Conservation (phyloP, 1,140 invertebrate genomes). For the Pygmarrhopalites habei region DNA sequence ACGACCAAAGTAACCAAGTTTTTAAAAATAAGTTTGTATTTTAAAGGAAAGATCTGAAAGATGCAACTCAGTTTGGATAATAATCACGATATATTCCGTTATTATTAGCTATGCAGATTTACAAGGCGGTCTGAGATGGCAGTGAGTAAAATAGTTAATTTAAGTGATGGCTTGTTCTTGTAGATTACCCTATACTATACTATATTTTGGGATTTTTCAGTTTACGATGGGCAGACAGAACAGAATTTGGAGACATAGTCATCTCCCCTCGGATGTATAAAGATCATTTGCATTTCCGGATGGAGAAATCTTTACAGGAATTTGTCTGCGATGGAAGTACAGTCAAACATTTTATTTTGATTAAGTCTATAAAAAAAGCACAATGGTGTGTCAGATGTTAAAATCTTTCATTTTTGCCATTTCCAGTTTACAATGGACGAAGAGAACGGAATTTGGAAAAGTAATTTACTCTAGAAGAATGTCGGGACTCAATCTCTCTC, state of each 20-base stretch:
- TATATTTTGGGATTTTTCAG: no score
- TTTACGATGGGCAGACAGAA: slow-evolving; percentile 42
- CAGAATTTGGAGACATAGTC: slow-evolving; percentile 44
- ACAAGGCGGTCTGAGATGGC: background rate
- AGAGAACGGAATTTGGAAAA: no score
- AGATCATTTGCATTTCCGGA: slow-evolving; percentile 44
- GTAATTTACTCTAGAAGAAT: no score
- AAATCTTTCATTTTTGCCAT: no score
- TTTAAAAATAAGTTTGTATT: background rate
- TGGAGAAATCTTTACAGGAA: slow-evolving; percentile 28
- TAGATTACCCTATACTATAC: background rate
- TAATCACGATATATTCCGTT: background rate
- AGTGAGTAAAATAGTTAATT: no score
- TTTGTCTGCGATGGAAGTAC: no score
- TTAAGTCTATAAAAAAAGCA: no score
- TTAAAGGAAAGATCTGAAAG: background rate
- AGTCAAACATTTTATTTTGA: no score
- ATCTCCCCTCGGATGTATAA: slow-evolving; percentile 45
- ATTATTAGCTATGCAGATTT: background rate
- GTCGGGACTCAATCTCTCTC: no score
- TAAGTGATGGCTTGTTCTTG: background rate
- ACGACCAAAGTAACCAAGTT: slow-evolving; percentile 16
- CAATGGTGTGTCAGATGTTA: no score
- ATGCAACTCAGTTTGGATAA: background rate
- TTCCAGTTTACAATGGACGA: no score